phyloP scores from a whole-genome alignment of 2,113 vertebrate genomes.

The Nipponia nippon region DNA sequence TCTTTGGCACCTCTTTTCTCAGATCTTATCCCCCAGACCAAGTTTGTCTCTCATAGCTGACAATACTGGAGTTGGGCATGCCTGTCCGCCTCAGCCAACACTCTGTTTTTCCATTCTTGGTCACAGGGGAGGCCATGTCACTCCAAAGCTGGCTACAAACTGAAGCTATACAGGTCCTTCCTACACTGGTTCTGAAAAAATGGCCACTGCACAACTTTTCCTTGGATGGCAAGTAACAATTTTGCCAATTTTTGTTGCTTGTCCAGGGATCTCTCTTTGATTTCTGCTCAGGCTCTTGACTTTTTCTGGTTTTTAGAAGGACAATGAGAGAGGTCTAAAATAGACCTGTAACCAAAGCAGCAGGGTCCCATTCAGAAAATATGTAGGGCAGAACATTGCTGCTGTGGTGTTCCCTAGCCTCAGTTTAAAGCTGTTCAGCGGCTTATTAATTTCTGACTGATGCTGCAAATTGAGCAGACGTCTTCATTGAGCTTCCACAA shows the following conservation, averaged over 20 bases:
- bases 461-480: slow-evolving; percentile 13
- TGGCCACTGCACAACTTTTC: neutral
- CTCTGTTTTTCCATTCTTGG: neutral
- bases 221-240: neutral
- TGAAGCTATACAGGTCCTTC: neutral
- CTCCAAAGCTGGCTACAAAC: neutral
- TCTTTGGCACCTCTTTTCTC: neutral
- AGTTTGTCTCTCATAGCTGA: neutral
- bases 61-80: rapidly evolving
- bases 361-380: neutral
- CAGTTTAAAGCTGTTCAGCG: slow-evolving; percentile 36
- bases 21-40: neutral
- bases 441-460: slow-evolving; percentile 50
- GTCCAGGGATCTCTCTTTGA: neutral
- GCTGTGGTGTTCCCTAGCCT: neutral
- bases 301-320: neutral
- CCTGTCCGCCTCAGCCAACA: neutral
- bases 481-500: slow-evolving; percentile 59
- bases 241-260: neutral
- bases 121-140: neutral
- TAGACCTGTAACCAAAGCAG: neutral
- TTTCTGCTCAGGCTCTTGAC: neutral
- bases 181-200: neutral
- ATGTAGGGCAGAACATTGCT: neutral
- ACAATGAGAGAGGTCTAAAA: neutral